phyloP scores from a whole-genome alignment of 2,888 invertebrate genomes.

The Sipunculus nudus region DNA sequence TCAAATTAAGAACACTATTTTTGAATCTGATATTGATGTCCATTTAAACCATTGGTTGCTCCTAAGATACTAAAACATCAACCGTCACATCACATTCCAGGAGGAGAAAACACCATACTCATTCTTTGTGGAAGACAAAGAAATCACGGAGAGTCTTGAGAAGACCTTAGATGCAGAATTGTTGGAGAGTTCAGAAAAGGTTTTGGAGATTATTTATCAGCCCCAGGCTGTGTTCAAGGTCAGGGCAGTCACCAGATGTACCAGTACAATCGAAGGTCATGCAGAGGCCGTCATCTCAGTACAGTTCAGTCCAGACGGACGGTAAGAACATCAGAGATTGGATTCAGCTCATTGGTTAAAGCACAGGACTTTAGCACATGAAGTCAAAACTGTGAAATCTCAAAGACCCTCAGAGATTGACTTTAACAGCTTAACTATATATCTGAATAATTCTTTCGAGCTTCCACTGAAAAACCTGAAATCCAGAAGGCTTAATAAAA shows the following conservation, averaged over 20 bases:
- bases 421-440: no score
- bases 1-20: no score
- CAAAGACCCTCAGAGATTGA: no score
- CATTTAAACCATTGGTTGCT: no score
- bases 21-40: no score
- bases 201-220: conserved; percentile 89
- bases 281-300: conserved; percentile 96
- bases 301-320: conserved; percentile 94
- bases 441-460: no score
- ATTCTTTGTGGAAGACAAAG: conserved; percentile 89
- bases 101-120: conserved; percentile 68
- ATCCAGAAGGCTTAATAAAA: no score
- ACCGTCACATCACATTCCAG: no score
- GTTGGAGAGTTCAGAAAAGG: conserved; percentile 42
- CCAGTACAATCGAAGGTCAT: conserved; percentile 92
- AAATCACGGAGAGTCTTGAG: conserved; percentile 80
- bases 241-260: conserved; percentile 88
- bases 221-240: conserved; percentile 91
- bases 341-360: background rate
- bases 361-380: background rate
- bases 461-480: no score
- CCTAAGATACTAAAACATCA: no score
- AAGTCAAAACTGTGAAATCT: no score
- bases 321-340: no score
- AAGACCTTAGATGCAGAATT: conserved; percentile 78